These are phyloP conservation scores for Mystacornis crossleyi DNA, from an alignment of 2,113 vertebrate species.

Conservation along the genomic window DNA sequence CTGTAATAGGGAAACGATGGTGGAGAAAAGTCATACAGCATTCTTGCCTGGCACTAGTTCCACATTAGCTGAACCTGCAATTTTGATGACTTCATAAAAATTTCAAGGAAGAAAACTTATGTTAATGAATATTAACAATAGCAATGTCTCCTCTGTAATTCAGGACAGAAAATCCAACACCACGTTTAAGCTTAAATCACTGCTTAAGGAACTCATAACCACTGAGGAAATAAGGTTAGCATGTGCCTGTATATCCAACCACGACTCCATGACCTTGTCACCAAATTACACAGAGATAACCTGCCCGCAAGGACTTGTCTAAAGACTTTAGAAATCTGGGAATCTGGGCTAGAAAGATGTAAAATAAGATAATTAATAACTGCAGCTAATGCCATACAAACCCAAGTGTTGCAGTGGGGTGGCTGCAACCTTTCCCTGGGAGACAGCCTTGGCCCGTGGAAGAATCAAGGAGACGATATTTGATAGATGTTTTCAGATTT, in stretches of 20 bases:
- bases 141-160: neutral
- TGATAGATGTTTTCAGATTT: too few relatives aligned
- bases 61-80: neutral
- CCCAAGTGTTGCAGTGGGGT: too few relatives aligned
- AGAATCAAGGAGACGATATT: too few relatives aligned
- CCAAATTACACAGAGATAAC: neutral
- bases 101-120: neutral
- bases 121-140: neutral
- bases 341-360: neutral
- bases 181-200: neutral
- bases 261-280: neutral
- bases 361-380: neutral
- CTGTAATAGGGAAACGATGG: constrained; percentile 37
- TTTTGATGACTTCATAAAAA: neutral
- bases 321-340: neutral
- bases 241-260: neutral
- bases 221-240: neutral
- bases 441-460: too few relatives aligned
- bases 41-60: neutral
- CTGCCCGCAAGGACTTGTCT: neutral
- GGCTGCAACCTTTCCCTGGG: too few relatives aligned
- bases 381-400: neutral
- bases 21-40: neutral
- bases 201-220: neutral
- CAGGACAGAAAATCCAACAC: neutral